Conservation (phyloP, 2,113 vertebrate species). For the Zosterops japonicus region DNA sequence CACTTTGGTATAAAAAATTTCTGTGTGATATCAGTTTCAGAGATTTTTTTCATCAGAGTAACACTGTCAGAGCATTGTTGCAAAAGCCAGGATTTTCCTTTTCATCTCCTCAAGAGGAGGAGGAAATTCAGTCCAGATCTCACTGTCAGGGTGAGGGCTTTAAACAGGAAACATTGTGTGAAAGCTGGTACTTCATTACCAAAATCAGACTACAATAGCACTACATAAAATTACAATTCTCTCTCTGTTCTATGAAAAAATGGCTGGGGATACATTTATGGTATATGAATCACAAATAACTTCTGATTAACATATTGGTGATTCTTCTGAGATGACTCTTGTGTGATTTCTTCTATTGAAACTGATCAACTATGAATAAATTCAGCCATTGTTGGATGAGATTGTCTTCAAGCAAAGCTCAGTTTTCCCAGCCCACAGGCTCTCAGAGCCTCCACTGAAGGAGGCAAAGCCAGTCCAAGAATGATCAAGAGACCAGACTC, state of each 20-base stretch:
- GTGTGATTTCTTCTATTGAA: not conserved
- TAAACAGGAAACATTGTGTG: not conserved
- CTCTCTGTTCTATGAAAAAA: not conserved
- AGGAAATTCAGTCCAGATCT: not conserved
- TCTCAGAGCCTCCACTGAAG: not conserved
- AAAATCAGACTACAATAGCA: not conserved
- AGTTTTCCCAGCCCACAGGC: not conserved
- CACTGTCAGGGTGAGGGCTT: not conserved
- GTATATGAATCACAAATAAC: not conserved
- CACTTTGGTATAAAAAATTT: not conserved
- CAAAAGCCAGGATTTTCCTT: not conserved
- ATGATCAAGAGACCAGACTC: not conserved
- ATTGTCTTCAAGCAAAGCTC: not conserved
- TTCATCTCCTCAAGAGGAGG: not conserved
- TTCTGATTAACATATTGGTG: not conserved
- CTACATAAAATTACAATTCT: not conserved
- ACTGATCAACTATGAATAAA: not conserved
- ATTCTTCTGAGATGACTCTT: not conserved
- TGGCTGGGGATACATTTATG: not conserved
- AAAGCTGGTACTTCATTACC: not conserved
- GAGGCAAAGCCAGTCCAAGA: not conserved
- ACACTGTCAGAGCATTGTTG: not conserved
- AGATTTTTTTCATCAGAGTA: not conserved
- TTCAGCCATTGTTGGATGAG: not conserved
- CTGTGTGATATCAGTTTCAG: not conserved